A percentile compares a stretch with the other conserved stretches of the same genome.
Evolutionary conservation across 2,797 vertebrate genomes (phyloP).

Genomic region (Babyrousa celebensis): DNA sequence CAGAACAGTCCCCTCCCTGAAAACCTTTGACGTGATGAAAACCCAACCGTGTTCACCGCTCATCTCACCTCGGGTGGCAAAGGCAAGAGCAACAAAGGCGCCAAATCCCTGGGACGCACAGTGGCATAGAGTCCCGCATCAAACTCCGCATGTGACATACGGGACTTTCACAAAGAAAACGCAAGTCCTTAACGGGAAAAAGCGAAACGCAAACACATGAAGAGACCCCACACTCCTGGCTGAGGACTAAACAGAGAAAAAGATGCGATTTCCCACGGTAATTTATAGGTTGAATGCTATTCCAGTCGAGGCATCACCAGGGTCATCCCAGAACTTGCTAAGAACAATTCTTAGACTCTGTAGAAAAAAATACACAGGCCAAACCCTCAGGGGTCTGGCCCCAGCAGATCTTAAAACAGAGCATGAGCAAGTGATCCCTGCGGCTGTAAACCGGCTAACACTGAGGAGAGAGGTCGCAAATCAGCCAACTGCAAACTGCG

Average conservation of each 20-base stretch:
- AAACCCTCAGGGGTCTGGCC: not conserved
- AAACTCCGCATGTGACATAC: not conserved
- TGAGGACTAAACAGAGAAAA: slow-evolving; percentile 12
- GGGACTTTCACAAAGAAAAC: slow-evolving; percentile 39
- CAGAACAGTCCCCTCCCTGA: not conserved
- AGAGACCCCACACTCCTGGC: not conserved
- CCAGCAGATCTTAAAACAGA: not conserved
- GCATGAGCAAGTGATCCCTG: not conserved
- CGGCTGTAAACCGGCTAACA: not conserved
- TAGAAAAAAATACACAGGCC: slow-evolving; percentile 22
- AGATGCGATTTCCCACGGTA: not conserved
- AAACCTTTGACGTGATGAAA: not conserved
- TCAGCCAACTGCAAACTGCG: not conserved
- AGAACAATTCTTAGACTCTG: slow-evolving; percentile 52
- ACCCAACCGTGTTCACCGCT: no score
- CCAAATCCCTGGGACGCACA: not conserved
- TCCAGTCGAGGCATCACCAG: slow-evolving; percentile 31
- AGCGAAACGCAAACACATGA: not conserved
- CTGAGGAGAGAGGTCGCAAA: not conserved
- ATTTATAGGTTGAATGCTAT: slow-evolving; percentile 9
- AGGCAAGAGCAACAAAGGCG: not conserved
- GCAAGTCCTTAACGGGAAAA: slow-evolving; percentile 6
- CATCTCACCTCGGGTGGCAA: no score
- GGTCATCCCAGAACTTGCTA: slow-evolving; percentile 56
- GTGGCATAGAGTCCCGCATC: not conserved